Conservation (phyloP, 2,888 invertebrate genomes). For the Epirrita christyi region DNA sequence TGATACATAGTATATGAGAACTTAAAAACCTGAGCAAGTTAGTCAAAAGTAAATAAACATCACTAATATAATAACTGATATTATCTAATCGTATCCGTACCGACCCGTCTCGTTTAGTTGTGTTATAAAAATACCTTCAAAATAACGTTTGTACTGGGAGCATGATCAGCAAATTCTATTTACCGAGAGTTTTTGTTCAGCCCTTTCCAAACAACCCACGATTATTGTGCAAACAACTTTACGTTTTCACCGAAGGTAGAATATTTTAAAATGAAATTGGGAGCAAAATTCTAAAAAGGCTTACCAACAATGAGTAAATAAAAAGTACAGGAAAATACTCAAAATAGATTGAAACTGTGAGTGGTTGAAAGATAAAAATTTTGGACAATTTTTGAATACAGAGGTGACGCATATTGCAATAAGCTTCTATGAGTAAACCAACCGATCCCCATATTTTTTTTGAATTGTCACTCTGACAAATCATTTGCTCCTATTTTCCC, state of each 20-base stretch:
- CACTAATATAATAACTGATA: too few relatives aligned
- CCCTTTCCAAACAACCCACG: slow-evolving; percentile 31
- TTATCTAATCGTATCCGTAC: neutral
- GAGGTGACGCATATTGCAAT: too few relatives aligned
- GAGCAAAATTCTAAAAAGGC: slow-evolving; percentile 11
- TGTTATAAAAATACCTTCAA: slow-evolving; percentile 20
- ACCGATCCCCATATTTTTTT: too few relatives aligned
- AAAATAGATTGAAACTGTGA: too few relatives aligned
- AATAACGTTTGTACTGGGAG: slow-evolving; percentile 22
- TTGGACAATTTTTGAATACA: too few relatives aligned
- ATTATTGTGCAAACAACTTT: slow-evolving; percentile 26
- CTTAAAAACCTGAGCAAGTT: too few relatives aligned
- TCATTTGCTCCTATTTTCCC: too few relatives aligned
- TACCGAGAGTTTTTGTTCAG: slow-evolving; percentile 26
- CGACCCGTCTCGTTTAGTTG: neutral
- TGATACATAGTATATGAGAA: too few relatives aligned
- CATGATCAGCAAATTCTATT: slow-evolving; percentile 35
- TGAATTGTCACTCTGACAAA: too few relatives aligned
- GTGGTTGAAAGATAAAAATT: too few relatives aligned
- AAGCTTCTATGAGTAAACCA: too few relatives aligned
- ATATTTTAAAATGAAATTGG: slow-evolving; percentile 21
- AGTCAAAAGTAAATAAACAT: too few relatives aligned
- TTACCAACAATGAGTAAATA: slow-evolving; percentile 7
- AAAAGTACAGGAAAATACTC: neutral
- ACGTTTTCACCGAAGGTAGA: slow-evolving; percentile 14